Evolutionary conservation across 1,140 invertebrate species (phyloP), one percentile per base, ranked within the genome.

Genomic region (Pseudomyrmex gracilis): DNA sequence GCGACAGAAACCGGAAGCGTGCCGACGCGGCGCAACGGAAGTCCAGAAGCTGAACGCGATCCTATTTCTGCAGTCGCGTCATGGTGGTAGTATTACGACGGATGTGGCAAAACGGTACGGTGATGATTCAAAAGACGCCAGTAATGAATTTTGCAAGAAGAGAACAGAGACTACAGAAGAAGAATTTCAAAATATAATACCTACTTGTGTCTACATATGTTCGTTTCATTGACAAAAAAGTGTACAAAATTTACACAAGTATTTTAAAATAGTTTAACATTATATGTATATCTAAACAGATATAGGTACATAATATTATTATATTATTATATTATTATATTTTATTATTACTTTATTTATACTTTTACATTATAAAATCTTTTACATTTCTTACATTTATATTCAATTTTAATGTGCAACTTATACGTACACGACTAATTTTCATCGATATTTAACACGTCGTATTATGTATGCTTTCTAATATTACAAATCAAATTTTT

Each of bases 1-100:
- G 45, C 17, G 66, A 80, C 83, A 64, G 45, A 82, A 85, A 61
- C 73, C 85, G 85, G 85, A 86, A 86, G 55, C 49, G 43, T 57
- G 51, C n/a, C 47, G 53, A 24, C 49, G 47, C 74, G 53, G 47
- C 58, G 47, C 74, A 45, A 17, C 83, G 67, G 85, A 82, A 86
- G 53, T 77, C n/a, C 15, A 73, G 24, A n/a, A 45, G 82, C 68
- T 43, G 74, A 61, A 47, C 66, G 20, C 73, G 82, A 78, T 78
- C 63, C 64, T 68, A 78, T 64, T 51, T 84, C 70, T 78, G 47
- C 49, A 24, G 45, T 51, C 43, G 61, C 70, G 22, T 73, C 60
- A 34, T 22, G 20, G 53, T 64, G 20, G n/a, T 78, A 78, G 53
- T 78, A 78, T 70, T 70, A 78, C 64, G 76, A 78, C 76, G 64